Evolutionary conservation across 2,113 vertebrate genomes (phyloP).

Genomic region (Cyprinodon tularosa): DNA sequence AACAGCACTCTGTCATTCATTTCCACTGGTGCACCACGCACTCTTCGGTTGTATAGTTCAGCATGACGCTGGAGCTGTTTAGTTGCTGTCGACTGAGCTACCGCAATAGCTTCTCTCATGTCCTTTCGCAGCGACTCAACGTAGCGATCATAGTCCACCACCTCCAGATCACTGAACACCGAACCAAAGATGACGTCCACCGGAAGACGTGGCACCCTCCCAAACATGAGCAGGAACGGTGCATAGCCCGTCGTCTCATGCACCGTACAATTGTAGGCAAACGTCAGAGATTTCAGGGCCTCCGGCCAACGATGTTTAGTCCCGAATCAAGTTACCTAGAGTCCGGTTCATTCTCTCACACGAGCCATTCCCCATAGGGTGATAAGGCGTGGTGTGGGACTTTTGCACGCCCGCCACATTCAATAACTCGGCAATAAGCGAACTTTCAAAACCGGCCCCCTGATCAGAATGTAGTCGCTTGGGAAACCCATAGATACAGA

Average conservation of each 20-base stretch:
- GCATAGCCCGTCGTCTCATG: too few relatives aligned
- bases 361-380: background rate
- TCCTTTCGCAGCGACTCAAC: background rate
- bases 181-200: background rate
- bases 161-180: background rate
- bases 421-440: background rate
- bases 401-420: background rate
- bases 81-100: too few relatives aligned
- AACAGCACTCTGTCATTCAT: background rate
- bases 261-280: too few relatives aligned
- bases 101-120: slow-evolving; percentile 4
- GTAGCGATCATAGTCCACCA: slow-evolving; percentile 1
- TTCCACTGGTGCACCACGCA: background rate
- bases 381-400: too few relatives aligned
- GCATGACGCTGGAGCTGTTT: background rate
- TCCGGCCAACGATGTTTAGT: too few relatives aligned
- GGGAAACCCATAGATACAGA: background rate
- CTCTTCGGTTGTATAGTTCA: background rate
- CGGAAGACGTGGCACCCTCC: background rate
- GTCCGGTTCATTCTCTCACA: slow-evolving; percentile 6
- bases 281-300: too few relatives aligned
- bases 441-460: background rate
- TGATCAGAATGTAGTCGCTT: background rate
- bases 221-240: slow-evolving; percentile 11
- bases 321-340: background rate